Percentiles rank a stretch among this genome's conserved stretches.
Evolutionary conservation across 2,113 vertebrate species (phyloP).

Genomic region (Myotis yumanensis): DNA sequence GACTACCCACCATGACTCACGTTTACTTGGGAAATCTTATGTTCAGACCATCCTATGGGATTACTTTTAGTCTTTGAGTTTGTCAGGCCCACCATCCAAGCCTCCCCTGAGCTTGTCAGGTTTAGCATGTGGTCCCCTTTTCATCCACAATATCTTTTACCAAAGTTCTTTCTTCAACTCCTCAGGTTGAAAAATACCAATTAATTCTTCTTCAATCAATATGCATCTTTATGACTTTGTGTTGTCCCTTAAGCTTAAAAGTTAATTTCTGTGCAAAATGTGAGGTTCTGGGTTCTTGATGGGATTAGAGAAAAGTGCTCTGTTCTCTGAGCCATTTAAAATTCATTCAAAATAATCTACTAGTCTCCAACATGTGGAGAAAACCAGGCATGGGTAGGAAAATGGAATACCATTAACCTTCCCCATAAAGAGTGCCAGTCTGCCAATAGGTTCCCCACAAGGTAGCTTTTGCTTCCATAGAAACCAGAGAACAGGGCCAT

Average conservation of each 20-base stretch:
- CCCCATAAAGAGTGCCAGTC: background rate
- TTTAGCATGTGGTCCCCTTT: background rate
- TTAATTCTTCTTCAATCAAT: background rate
- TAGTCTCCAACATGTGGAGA: background rate
- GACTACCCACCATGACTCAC: background rate
- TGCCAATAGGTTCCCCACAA: background rate
- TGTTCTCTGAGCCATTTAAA: conserved; percentile 43
- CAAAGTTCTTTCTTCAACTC: background rate
- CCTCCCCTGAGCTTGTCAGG: background rate
- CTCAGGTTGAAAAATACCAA: background rate
- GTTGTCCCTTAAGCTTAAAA: background rate
- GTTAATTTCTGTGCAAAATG: conserved; percentile 1
- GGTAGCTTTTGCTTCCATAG: background rate
- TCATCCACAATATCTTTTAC: background rate
- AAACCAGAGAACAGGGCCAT: background rate
- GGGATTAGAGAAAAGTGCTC: background rate
- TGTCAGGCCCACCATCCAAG: background rate
- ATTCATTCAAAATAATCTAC: conserved; percentile 43
- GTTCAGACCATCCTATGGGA: background rate
- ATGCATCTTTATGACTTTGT: background rate
- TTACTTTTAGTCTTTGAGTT: background rate
- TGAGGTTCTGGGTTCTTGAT: background rate
- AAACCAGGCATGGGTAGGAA: background rate
- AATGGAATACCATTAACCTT: background rate
- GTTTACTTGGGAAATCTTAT: background rate